Conservation (phyloP, 1,140 invertebrate species). For the Agrypnia vestita region DNA sequence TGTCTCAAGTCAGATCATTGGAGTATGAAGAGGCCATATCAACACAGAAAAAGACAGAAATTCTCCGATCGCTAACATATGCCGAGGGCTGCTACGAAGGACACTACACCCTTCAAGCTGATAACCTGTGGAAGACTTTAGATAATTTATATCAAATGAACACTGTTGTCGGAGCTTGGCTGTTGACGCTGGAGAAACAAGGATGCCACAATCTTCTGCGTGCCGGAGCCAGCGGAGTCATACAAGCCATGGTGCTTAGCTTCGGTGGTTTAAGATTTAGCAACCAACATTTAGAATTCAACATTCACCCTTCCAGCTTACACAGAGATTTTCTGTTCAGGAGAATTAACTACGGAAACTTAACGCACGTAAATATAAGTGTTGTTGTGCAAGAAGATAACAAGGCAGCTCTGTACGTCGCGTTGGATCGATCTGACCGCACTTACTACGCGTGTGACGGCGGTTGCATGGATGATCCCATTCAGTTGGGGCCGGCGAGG, state of each 20-base stretch:
- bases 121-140: conserved; percentile 85
- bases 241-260: conserved; percentile 92
- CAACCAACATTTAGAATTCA: conserved; percentile 87
- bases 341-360: conserved; percentile 89
- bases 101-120: conserved; percentile 87
- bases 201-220: conserved; percentile 86
- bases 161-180: conserved; percentile 86
- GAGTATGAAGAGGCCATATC: conserved; percentile 77
- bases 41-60: conserved; percentile 71
- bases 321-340: conserved; percentile 86
- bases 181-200: conserved; percentile 90
- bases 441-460: conserved; percentile 94
- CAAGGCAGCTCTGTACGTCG: conserved; percentile 88
- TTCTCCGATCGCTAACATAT: conserved; percentile 80
- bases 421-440: conserved; percentile 87
- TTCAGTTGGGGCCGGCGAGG: conserved; percentile 78
- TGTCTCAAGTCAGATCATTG: conserved; percentile 83
- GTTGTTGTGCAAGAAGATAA: conserved; percentile 90
- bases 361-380: conserved; percentile 91
- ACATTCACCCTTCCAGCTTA: conserved; percentile 90
- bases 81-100: conserved; percentile 93
- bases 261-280: conserved; percentile 90
- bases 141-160: conserved; percentile 82
- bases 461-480: conserved; percentile 89
- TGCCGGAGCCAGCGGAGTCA: conserved; percentile 87